Conservation (phyloP, 1,140 invertebrate species). For the Cotesia chilonis region DNA sequence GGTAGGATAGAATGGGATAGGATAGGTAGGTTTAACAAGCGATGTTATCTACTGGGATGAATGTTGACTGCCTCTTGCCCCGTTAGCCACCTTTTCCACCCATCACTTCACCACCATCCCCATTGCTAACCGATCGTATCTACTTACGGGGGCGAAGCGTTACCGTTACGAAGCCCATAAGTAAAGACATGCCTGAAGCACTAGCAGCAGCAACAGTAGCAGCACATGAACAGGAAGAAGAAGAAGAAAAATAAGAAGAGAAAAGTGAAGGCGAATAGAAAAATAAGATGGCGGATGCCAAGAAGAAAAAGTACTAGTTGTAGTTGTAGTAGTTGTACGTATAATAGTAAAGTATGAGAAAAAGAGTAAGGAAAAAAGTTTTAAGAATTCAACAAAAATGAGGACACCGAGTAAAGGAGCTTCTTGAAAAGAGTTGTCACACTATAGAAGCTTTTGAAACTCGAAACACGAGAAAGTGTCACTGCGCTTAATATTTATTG, state of each 20-base stretch:
- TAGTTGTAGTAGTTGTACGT: too few species aligned
- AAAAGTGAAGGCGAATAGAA: background rate
- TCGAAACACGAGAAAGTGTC: slow-evolving; percentile 9
- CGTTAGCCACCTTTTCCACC: background rate
- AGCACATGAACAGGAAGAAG: slow-evolving; percentile 5
- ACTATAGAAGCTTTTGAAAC: slow-evolving; percentile 11
- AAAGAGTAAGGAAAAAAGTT: background rate
- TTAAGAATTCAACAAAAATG: slow-evolving; percentile 7
- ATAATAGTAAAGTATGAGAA: too few species aligned
- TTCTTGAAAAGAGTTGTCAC: slow-evolving; percentile 21
- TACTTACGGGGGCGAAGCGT: slow-evolving; percentile 14
- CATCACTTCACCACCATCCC: slow-evolving; percentile 22
- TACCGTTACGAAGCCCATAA: slow-evolving; percentile 27
- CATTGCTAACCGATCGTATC: slow-evolving; percentile 35
- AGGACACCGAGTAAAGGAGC: background rate
- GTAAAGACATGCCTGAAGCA: slow-evolving; percentile 24
- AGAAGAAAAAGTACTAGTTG: background rate
- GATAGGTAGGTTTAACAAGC: slow-evolving; percentile 43
- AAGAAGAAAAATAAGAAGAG: background rate
- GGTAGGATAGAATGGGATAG: background rate
- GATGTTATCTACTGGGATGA: slow-evolving; percentile 44
- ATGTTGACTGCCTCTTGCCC: slow-evolving; percentile 32
- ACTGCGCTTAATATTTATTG: slow-evolving; percentile 14
- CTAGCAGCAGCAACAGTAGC: background rate
- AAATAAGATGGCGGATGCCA: background rate